Conservation (phyloP, 2,888 invertebrate genomes). For the Eupithecia centaureata region DNA sequence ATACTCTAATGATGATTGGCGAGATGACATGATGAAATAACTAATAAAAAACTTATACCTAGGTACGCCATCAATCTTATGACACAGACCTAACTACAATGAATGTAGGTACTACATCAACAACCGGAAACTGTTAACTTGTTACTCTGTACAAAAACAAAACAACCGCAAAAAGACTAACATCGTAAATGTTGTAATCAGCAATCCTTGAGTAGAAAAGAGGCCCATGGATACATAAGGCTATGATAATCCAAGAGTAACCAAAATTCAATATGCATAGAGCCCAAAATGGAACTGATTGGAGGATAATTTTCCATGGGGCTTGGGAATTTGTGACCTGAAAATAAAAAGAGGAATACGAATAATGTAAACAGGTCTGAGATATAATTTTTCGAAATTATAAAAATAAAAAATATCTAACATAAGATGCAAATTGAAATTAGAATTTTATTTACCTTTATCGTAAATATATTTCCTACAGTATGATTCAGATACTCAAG, state of each 20-base stretch:
- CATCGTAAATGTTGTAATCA: conserved; percentile 66
- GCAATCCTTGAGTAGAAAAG: conserved; percentile 67
- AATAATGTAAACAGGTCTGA: background rate
- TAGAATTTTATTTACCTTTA: conserved; percentile 59
- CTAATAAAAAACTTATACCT: background rate
- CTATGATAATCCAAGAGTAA: conserved; percentile 77
- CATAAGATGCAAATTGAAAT: background rate
- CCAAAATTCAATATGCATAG: conserved; percentile 75
- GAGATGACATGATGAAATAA: background rate
- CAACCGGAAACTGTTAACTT: background rate
- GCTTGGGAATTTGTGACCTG: conserved; percentile 70
- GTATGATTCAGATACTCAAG: conserved; percentile 83
- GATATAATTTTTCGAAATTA: background rate
- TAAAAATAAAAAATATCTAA: too few relatives aligned
- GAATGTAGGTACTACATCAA: background rate
- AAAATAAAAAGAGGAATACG: conserved; percentile 36
- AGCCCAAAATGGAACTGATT: conserved; percentile 72
- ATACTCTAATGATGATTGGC: background rate
- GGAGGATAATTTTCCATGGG: conserved; percentile 71
- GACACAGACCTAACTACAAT: background rate
- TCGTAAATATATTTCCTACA: conserved; percentile 77
- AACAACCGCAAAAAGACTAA: conserved; percentile 49
- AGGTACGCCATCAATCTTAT: background rate
- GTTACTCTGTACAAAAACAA: conserved; percentile 5
- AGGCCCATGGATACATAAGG: conserved; percentile 72